A percentile compares a stretch with the other conserved stretches of the same genome.
Evolutionary conservation across 2,113 vertebrate genomes (phyloP).

Genomic region (Steatornis caripensis): DNA sequence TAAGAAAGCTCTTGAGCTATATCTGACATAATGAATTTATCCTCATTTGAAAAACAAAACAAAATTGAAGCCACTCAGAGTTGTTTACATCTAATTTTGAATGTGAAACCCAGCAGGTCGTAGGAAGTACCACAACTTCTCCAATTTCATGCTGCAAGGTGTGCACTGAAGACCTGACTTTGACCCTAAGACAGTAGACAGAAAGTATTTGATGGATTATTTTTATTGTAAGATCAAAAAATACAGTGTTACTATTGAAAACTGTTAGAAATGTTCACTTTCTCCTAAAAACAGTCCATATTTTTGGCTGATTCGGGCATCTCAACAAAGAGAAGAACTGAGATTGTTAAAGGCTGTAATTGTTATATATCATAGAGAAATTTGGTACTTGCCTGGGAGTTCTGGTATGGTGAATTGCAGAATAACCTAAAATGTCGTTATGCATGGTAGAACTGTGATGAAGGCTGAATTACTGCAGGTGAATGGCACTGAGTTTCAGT

Average conservation of each 20-base stretch:
- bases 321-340: neutral
- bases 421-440: neutral
- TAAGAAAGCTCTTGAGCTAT: neutral
- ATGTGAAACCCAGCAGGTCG: neutral
- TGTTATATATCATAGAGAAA: neutral
- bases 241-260: neutral
- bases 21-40: neutral
- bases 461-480: neutral
- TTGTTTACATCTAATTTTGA: neutral
- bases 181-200: neutral
- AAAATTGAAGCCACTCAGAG: neutral
- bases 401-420: neutral
- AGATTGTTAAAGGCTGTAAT: neutral
- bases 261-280: neutral
- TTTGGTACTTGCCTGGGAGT: neutral
- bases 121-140: neutral
- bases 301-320: neutral
- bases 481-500: neutral
- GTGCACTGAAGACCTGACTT: neutral
- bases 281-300: neutral
- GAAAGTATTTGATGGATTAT: neutral
- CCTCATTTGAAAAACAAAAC: neutral
- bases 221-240: neutral
- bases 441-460: fast-evolving
- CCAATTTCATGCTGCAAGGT: neutral